phyloP scores from a whole-genome alignment of 2,888 invertebrate genomes.

The Spialia ferax region DNA sequence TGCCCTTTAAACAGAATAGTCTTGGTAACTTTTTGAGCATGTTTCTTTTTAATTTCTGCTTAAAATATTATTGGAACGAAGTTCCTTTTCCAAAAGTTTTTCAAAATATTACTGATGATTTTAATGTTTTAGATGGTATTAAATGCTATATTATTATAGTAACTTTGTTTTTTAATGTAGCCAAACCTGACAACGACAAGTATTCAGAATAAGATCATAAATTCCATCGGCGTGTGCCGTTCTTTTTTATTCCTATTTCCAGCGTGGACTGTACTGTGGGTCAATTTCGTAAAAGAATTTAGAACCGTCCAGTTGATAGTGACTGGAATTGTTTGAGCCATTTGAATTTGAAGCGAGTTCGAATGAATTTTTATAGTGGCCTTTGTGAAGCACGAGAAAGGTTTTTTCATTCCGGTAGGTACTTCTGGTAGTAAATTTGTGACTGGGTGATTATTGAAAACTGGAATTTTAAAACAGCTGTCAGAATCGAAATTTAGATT shows the following conservation, averaged over 20 bases:
- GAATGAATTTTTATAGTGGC: constrained; percentile 5
- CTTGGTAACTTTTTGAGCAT: too few species aligned
- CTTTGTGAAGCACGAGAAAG: not conserved
- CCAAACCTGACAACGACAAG: not conserved
- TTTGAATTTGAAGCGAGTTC: constrained; percentile 19
- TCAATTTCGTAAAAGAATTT: constrained; percentile 64
- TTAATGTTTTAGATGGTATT: too few species aligned
- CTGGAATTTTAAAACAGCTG: too few species aligned
- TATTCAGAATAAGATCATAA: not conserved
- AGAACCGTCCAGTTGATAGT: constrained; percentile 48
- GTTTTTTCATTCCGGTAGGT: not conserved
- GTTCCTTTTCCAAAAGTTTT: too few species aligned
- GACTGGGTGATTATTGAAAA: too few species aligned
- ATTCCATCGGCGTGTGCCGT: not conserved
- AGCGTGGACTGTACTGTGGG: not conserved
- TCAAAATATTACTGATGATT: not conserved
- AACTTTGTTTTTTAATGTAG: not conserved
- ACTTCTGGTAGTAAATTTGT: too few species aligned
- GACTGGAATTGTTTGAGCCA: constrained; percentile 33
- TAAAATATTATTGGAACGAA: too few species aligned
- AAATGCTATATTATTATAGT: too few species aligned
- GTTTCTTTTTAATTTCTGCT: too few species aligned
- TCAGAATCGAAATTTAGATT: too few species aligned
- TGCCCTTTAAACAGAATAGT: too few species aligned
- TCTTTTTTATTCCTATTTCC: not conserved